Percentiles rank a stretch among this genome's conserved stretches.
phyloP scores from a whole-genome alignment of 2,888 invertebrate genomes.

The Tryphoninae sp. region DNA sequence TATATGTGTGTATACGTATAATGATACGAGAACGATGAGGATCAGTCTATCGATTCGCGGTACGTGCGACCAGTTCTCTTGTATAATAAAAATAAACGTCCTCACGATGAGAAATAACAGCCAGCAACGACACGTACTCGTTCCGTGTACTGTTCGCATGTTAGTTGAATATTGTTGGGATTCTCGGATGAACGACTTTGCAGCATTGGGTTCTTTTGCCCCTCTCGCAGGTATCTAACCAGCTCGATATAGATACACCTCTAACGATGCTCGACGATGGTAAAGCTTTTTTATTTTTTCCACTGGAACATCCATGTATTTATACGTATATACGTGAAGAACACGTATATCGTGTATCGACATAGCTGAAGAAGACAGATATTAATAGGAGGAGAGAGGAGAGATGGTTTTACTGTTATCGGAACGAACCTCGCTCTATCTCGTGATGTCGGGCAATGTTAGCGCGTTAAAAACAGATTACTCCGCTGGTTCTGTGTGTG shows the following conservation, averaged over 20 bases:
- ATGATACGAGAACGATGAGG: background rate
- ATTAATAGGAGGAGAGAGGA: conserved; percentile 8
- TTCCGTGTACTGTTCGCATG: background rate
- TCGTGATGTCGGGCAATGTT: background rate
- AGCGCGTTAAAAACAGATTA: background rate
- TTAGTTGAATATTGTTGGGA: background rate
- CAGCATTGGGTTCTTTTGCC: background rate
- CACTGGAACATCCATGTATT: background rate
- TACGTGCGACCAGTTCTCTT: conserved; percentile 12
- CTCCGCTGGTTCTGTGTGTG: background rate
- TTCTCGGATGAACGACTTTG: background rate
- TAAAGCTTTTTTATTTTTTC: background rate
- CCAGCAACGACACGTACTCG: background rate
- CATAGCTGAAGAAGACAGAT: conserved; percentile 9
- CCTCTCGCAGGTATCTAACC: background rate
- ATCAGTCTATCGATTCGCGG: conserved; percentile 16
- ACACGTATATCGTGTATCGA: background rate
- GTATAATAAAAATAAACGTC: conserved; percentile 10
- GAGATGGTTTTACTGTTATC: conserved; percentile 13
- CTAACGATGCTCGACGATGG: background rate
- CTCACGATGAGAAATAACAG: background rate
- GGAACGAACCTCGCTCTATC: conserved; percentile 15
- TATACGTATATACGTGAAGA: background rate
- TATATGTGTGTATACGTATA: no score
- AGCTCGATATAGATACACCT: background rate